Evolutionary conservation across 2,797 vertebrate species (phyloP).

Genomic region (Orestias chungarensis): DNA sequence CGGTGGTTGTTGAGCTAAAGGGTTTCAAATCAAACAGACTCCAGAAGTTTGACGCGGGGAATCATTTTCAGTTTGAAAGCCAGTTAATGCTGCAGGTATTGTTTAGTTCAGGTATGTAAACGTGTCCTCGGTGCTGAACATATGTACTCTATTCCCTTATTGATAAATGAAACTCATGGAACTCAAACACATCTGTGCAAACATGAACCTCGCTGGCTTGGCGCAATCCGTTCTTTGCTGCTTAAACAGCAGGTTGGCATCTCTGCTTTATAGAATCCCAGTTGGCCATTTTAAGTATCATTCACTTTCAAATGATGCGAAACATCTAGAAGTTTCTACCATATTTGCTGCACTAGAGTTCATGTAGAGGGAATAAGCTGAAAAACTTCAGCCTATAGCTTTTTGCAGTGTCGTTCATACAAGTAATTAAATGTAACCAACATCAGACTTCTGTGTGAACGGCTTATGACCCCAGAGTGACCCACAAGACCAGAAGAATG

Average conservation of each 20-base stretch:
- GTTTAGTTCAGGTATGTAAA: conserved; percentile 38
- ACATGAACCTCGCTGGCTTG: conserved; percentile 26
- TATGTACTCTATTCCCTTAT: conserved; percentile 25
- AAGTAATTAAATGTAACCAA: too few species aligned
- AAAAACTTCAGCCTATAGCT: too few species aligned
- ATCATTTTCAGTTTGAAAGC: conserved; percentile 6
- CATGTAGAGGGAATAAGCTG: background rate
- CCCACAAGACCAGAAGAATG: too few species aligned
- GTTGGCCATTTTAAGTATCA: background rate
- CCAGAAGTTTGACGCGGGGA: conserved; percentile 8
- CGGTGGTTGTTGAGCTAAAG: conserved; percentile 9
- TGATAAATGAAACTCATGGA: conserved; percentile 43
- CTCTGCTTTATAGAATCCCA: background rate
- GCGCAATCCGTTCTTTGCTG: background rate
- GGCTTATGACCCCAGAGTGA: too few species aligned
- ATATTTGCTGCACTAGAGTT: background rate
- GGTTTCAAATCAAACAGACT: conserved; percentile 16
- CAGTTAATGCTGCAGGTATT: conserved; percentile 49
- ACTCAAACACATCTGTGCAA: conserved; percentile 66
- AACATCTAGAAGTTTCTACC: background rate
- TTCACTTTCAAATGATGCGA: background rate
- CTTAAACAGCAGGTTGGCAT: background rate
- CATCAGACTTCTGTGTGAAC: too few species aligned
- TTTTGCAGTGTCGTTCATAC: too few species aligned
- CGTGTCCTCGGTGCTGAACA: conserved; percentile 25